These are phyloP conservation scores for Lumbricus terrestris DNA, from an alignment of 2,888 invertebrate genomes.

Conservation along the genomic window DNA sequence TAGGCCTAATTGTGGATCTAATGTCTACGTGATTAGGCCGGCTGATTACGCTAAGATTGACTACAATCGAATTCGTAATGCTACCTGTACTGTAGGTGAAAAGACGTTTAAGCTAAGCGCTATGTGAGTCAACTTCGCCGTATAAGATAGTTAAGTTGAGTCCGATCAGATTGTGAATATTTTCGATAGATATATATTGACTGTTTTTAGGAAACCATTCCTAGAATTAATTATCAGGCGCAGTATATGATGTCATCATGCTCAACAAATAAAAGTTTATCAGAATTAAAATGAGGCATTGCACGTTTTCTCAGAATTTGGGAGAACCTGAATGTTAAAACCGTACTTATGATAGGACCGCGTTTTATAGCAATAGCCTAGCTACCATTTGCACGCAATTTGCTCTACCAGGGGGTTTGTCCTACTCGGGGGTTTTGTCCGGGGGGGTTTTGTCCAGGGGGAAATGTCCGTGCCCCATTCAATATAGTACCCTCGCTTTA, in stretches of 20 bases:
- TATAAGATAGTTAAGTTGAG: background rate
- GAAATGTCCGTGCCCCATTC: no score
- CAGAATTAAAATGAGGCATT: background rate
- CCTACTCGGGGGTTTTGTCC: no score
- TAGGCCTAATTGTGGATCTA: background rate
- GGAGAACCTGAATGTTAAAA: background rate
- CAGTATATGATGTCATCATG: background rate
- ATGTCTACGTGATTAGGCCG: background rate
- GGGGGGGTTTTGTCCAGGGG: no score
- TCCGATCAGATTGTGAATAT: background rate
- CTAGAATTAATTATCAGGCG: no score
- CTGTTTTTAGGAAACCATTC: background rate
- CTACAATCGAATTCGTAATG: background rate
- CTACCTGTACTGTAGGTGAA: background rate
- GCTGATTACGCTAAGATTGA: background rate
- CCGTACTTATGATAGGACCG: background rate
- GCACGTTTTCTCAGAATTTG: no score
- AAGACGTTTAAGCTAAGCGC: background rate
- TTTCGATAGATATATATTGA: background rate
- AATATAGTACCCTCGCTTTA: no score
- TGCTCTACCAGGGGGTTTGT: no score
- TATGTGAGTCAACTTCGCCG: background rate
- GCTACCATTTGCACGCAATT: no score
- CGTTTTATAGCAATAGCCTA: no score
- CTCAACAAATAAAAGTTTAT: background rate